Percentiles rank a stretch among this genome's conserved stretches.
Evolutionary conservation across 2,888 invertebrate genomes (phyloP).

Genomic region (Antheraea yamamai): DNA sequence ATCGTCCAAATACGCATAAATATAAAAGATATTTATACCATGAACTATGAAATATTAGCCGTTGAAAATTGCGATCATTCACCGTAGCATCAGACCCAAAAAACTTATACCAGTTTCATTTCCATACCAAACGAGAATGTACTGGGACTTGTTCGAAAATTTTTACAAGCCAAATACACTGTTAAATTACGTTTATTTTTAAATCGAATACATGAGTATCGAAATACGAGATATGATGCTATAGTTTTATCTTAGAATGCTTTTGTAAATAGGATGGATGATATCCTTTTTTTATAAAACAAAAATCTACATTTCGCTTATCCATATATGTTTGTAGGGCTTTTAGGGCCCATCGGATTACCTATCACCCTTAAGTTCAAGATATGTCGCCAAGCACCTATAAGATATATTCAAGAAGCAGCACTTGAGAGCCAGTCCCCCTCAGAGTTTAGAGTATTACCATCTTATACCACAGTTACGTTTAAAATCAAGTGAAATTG

Average conservation of each 20-base stretch:
- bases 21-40: not conserved
- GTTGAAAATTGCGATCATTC: not conserved
- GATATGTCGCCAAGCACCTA: too few relatives aligned
- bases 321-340: too few relatives aligned
- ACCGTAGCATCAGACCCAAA: not conserved
- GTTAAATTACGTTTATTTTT: not conserved
- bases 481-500: too few relatives aligned
- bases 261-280: not conserved
- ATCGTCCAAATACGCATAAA: not conserved
- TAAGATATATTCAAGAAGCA: too few relatives aligned
- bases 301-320: not conserved
- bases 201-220: not conserved
- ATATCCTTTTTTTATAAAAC: not conserved
- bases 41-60: not conserved
- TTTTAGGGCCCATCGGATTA: too few relatives aligned
- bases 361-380: too few relatives aligned
- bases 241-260: not conserved
- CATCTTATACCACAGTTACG: too few relatives aligned
- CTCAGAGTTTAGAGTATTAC: too few relatives aligned
- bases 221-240: not conserved
- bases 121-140: not conserved
- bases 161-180: not conserved
- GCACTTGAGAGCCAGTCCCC: too few relatives aligned
- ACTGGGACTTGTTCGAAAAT: not conserved
- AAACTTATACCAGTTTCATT: not conserved